phyloP scores from a whole-genome alignment of 2,888 invertebrate genomes.

The Diaperis boleti region DNA sequence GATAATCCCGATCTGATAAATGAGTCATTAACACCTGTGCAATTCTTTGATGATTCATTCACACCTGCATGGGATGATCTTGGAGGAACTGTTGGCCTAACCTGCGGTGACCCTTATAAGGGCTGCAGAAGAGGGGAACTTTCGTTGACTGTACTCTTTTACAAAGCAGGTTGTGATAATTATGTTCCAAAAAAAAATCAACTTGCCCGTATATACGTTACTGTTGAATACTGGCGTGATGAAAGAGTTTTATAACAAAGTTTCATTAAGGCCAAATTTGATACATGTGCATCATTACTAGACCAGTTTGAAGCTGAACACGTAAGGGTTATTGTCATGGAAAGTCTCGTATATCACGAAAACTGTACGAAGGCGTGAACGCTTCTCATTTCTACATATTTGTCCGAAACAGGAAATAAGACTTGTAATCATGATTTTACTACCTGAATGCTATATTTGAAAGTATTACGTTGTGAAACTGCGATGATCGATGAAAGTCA shows the following conservation, averaged over 20 bases:
- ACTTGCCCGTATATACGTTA: constrained; percentile 27
- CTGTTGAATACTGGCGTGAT: constrained; percentile 26
- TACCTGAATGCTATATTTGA: no score
- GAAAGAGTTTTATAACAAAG: constrained; percentile 24
- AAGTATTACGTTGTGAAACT: no score
- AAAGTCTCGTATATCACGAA: no score
- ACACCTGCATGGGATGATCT: constrained; percentile 41
- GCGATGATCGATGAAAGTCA: background rate
- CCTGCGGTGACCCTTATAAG: constrained; percentile 35
- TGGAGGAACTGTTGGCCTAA: constrained; percentile 32
- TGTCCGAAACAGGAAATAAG: no score
- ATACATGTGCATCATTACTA: constrained; percentile 11
- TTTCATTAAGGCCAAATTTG: constrained; percentile 23
- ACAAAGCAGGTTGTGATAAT: constrained; percentile 35
- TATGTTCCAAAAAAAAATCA: constrained; percentile 25
- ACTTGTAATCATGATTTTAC: no score
- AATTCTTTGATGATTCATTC: constrained; percentile 39
- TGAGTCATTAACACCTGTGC: constrained; percentile 42
- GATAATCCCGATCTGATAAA: constrained; percentile 19
- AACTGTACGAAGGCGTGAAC: no score
- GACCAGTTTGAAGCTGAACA: background rate
- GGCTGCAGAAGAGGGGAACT: constrained; percentile 30
- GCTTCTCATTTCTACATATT: no score
- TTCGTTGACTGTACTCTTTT: constrained; percentile 20
- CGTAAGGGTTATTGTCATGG: background rate